phyloP scores from a whole-genome alignment of 2,797 vertebrate genomes.

The Pipistrellus pipistrellus region DNA sequence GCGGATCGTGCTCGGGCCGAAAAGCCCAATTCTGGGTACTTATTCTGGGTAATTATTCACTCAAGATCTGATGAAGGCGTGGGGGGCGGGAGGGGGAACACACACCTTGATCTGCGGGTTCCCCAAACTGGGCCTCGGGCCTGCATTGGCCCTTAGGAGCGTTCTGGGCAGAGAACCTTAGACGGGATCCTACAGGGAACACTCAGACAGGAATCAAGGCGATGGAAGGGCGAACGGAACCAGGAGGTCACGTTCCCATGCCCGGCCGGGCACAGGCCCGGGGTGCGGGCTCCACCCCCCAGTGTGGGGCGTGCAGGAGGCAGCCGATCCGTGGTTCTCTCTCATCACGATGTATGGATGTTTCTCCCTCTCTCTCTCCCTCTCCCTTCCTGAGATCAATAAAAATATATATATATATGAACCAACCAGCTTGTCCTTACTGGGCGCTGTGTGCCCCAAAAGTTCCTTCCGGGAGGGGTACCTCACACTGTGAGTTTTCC shows the following conservation, averaged over 20 bases:
- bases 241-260: too few relatives aligned
- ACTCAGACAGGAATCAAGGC: not conserved
- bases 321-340: too few relatives aligned
- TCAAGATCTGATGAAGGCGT: too few relatives aligned
- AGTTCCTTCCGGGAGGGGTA: not conserved
- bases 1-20: not conserved
- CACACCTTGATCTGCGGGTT: not conserved
- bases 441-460: not conserved
- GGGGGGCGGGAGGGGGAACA: rapidly evolving
- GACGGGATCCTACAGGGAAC: not conserved
- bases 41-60: not conserved
- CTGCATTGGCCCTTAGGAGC: not conserved
- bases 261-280: too few relatives aligned
- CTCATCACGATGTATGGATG: too few relatives aligned
- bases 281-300: too few relatives aligned
- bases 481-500: not conserved
- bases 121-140: not conserved
- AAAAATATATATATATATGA: not conserved
- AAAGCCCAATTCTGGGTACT: not conserved
- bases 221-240: too few relatives aligned
- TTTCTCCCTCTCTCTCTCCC: too few relatives aligned
- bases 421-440: not conserved
- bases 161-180: not conserved
- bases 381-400: too few relatives aligned
- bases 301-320: too few relatives aligned